Percentiles rank a stretch among this genome's conserved stretches.
These are phyloP conservation scores for Drosophila cardini DNA, from an alignment of 1,140 invertebrate species.

Conservation along the genomic window DNA sequence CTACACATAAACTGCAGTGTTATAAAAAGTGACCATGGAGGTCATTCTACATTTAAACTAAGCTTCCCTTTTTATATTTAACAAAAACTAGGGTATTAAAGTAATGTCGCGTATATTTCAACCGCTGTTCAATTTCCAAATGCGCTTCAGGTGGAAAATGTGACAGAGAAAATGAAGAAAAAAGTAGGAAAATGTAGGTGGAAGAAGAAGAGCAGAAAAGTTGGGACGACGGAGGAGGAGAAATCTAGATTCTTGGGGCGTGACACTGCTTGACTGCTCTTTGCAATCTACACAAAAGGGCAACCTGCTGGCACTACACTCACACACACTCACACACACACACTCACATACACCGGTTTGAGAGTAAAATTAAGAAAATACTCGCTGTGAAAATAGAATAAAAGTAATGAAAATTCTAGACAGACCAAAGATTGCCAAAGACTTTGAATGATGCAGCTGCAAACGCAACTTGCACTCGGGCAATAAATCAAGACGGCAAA, in stretches of 20 bases:
- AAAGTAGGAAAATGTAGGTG: slow-evolving; percentile 2
- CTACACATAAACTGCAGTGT: too few relatives aligned
- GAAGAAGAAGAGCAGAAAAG: not conserved
- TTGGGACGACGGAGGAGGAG: not conserved
- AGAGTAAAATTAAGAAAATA: slow-evolving; percentile 65
- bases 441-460: slow-evolving; percentile 27
- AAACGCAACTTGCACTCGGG: slow-evolving; percentile 30
- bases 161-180: not conserved
- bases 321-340: slow-evolving; percentile 20
- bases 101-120: slow-evolving; percentile 46
- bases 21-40: not conserved
- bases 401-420: slow-evolving; percentile 48
- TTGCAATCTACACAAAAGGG: slow-evolving; percentile 74
- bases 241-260: slow-evolving; percentile 9
- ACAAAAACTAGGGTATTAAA: slow-evolving; percentile 23
- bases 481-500: slow-evolving; percentile 42
- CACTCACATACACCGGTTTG: not conserved
- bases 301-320: slow-evolving; percentile 36
- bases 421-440: slow-evolving; percentile 14
- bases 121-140: slow-evolving; percentile 55
- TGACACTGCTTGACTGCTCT: slow-evolving; percentile 72
- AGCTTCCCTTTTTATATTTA: not conserved
- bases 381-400: slow-evolving; percentile 47
- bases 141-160: slow-evolving; percentile 14
- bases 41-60: not conserved